Conservation (phyloP, 2,113 vertebrate genomes). For the Chionodraco myersi region DNA sequence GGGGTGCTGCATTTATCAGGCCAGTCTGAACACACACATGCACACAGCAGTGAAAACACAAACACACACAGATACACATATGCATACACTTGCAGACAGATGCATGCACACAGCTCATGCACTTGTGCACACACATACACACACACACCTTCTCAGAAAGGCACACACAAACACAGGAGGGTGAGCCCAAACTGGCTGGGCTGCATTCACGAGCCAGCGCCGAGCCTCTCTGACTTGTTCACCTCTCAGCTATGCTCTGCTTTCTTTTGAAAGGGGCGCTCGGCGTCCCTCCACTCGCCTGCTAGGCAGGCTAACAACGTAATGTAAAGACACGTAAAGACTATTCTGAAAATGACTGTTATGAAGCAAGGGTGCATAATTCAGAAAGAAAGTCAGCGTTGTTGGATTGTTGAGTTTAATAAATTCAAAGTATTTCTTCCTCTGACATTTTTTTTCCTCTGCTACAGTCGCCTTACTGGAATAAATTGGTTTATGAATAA, state of each 20-base stretch:
- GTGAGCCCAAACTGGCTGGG: slow-evolving; percentile 80
- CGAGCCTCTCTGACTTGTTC: slow-evolving; percentile 76
- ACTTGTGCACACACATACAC: slow-evolving; percentile 16
- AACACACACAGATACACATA: slow-evolving; percentile 19
- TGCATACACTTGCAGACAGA: slow-evolving; percentile 24
- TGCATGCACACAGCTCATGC: slow-evolving; percentile 31
- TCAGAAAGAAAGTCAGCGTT: slow-evolving; percentile 64
- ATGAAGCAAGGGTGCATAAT: slow-evolving; percentile 73
- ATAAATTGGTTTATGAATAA: slow-evolving; percentile 89
- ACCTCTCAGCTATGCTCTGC: slow-evolving; percentile 72
- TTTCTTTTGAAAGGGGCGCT: slow-evolving; percentile 65
- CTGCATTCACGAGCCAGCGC: slow-evolving; percentile 81
- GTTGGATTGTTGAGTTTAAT: slow-evolving; percentile 82
- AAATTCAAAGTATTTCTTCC: slow-evolving; percentile 82
- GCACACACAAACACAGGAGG: slow-evolving; percentile 67
- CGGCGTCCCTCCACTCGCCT: slow-evolving; percentile 54
- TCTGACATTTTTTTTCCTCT: slow-evolving; percentile 73
- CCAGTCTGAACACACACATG: slow-evolving; percentile 71
- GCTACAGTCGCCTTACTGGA: slow-evolving; percentile 77
- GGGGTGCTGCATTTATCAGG: slow-evolving; percentile 84
- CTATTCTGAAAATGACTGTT: slow-evolving; percentile 72
- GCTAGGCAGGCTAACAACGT: slow-evolving; percentile 59
- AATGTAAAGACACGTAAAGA: slow-evolving; percentile 70
- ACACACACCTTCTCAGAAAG: slow-evolving; percentile 18
- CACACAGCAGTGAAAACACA: slow-evolving; percentile 32